Conservation (phyloP, 2,888 invertebrate species). For the Drosophila barbarae region DNA sequence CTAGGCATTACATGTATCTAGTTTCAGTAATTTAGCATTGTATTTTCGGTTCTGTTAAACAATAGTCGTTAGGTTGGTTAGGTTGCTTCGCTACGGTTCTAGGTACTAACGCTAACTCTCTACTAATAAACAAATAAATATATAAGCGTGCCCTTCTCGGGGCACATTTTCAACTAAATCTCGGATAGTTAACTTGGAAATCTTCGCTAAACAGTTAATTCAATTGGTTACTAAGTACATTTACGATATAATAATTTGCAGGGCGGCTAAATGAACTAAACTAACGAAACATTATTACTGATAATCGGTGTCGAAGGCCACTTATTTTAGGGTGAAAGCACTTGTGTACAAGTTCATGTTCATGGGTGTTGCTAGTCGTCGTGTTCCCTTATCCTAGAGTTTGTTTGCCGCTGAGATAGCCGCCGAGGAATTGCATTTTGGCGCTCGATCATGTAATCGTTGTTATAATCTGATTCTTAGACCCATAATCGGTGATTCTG, state of each 20-base stretch:
- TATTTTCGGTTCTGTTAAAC: slow-evolving; percentile 53
- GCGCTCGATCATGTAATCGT: slow-evolving; percentile 79
- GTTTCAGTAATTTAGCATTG: slow-evolving; percentile 31
- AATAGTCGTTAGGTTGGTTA: slow-evolving; percentile 48
- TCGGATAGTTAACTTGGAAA: slow-evolving; percentile 17
- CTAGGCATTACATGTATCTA: slow-evolving; percentile 38
- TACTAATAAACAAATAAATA: slow-evolving; percentile 69
- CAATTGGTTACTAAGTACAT: slow-evolving; percentile 43
- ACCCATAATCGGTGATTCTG: slow-evolving; percentile 83
- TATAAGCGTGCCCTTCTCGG: slow-evolving; percentile 38
- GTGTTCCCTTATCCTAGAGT: slow-evolving; percentile 25
- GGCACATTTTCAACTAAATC: slow-evolving; percentile 48
- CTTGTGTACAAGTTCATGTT: slow-evolving; percentile 35
- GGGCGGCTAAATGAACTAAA: slow-evolving; percentile 30
- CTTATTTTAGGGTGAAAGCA: slow-evolving; percentile 60
- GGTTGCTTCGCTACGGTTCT: slow-evolving; percentile 48
- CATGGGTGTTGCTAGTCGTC: slow-evolving; percentile 19
- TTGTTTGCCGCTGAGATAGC: slow-evolving; percentile 18
- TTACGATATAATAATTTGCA: slow-evolving; percentile 16
- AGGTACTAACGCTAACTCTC: slow-evolving; percentile 27
- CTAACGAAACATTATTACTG: slow-evolving; percentile 34
- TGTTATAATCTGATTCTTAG: slow-evolving; percentile 83
- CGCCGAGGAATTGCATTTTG: slow-evolving; percentile 37
- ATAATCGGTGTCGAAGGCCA: slow-evolving; percentile 72
- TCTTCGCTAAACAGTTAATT: slow-evolving; percentile 37